Evolutionary conservation across 2,113 vertebrate genomes (phyloP).

Genomic region (Strix aluco): DNA sequence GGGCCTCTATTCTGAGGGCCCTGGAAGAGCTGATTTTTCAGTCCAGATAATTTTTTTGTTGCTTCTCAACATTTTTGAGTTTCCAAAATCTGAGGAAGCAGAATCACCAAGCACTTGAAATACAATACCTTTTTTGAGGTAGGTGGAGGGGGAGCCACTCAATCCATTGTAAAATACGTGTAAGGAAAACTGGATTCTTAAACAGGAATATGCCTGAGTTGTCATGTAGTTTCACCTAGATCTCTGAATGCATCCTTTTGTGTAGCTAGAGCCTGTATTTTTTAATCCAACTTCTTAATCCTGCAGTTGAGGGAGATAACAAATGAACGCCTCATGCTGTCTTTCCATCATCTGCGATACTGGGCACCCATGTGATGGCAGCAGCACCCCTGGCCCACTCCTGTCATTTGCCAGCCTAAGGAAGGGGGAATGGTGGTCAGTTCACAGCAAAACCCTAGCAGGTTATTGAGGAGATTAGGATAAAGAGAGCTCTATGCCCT

Average conservation of each 20-base stretch:
- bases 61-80: neutral
- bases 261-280: neutral
- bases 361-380: rapidly evolving
- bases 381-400: neutral
- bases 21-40: neutral
- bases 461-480: neutral
- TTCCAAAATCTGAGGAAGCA: neutral
- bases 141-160: rapidly evolving
- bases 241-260: neutral
- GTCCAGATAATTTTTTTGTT: neutral
- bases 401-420: neutral
- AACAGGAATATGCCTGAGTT: neutral
- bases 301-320: neutral
- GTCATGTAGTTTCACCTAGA: neutral
- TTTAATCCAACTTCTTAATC: neutral
- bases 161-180: neutral
- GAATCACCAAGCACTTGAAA: neutral
- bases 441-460: neutral
- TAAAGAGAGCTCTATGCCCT: neutral
- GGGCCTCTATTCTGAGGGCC: neutral
- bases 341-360: neutral
- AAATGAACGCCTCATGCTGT: neutral
- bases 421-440: neutral
- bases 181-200: neutral
- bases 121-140: rapidly evolving